Conservation (phyloP, 2,797 vertebrate genomes). For the Poeciliopsis paucimaculata region DNA sequence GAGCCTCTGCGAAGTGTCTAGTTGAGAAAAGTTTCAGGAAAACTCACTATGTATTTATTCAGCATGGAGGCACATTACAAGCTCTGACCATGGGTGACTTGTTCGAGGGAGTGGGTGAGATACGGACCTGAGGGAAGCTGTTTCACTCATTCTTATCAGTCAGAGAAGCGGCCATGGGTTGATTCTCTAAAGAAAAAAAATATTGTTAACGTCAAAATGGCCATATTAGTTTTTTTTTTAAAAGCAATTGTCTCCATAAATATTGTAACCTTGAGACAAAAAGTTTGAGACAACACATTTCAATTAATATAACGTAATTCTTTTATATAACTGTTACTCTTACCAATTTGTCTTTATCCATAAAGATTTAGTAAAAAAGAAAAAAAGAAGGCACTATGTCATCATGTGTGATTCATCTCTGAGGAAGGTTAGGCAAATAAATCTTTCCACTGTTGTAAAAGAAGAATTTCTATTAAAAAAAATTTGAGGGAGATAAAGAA, state of each 20-base stretch:
- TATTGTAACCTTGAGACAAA: background rate
- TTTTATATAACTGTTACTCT: too few species aligned
- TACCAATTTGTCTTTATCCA: background rate
- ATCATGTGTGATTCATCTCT: background rate
- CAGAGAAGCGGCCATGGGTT: constrained; percentile 29
- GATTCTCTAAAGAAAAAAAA: constrained; percentile 39
- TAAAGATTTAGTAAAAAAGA: background rate
- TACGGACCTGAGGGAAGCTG: constrained; percentile 34
- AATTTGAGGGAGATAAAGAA: background rate
- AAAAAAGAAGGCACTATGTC: background rate
- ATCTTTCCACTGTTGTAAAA: background rate
- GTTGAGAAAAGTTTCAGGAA: constrained; percentile 51
- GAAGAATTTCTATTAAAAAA: background rate
- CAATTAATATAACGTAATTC: background rate
- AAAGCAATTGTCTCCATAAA: background rate
- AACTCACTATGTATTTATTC: constrained; percentile 68
- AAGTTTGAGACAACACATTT: background rate
- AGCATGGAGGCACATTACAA: constrained; percentile 61
- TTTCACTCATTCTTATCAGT: constrained; percentile 52
- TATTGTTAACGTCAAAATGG: constrained; percentile 18
- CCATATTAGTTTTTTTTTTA: background rate
- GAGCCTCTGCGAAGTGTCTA: constrained; percentile 46
- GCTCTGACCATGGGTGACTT: constrained; percentile 50
- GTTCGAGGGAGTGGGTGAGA: constrained; percentile 53
- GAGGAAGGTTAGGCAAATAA: background rate